These are phyloP conservation scores for Penaeus indicus DNA, from an alignment of 1,140 invertebrate genomes.

Conservation along the genomic window DNA sequence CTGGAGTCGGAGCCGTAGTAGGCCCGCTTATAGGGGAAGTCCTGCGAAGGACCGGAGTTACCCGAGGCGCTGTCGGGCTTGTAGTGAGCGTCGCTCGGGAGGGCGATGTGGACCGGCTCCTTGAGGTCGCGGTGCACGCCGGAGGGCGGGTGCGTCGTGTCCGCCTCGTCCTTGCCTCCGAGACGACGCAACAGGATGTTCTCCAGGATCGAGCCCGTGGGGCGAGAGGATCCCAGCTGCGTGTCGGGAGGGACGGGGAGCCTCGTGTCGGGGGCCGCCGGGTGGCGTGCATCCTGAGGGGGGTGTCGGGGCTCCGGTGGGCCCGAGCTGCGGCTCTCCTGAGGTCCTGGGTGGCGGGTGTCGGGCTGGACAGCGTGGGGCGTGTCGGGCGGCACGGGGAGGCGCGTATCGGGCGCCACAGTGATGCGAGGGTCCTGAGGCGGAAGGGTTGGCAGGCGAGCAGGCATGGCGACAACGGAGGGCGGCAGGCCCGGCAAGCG, in stretches of 20 bases:
- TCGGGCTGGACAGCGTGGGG: slow-evolving; percentile 55
- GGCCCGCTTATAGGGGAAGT: slow-evolving; percentile 48
- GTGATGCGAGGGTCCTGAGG: slow-evolving; percentile 65
- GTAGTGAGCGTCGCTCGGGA: slow-evolving; percentile 57
- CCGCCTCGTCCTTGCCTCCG: slow-evolving; percentile 58
- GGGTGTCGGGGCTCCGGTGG: slow-evolving; percentile 52
- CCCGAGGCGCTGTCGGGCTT: slow-evolving; percentile 57
- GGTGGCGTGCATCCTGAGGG: slow-evolving; percentile 52
- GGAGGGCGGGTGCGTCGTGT: slow-evolving; percentile 47
- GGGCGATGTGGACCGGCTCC: slow-evolving; percentile 61
- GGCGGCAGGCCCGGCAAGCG: slow-evolving; percentile 32
- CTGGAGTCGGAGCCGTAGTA: slow-evolving; percentile 45
- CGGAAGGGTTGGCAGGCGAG: slow-evolving; percentile 47
- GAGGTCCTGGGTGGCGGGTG: slow-evolving; percentile 52
- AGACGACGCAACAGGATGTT: slow-evolving; percentile 61
- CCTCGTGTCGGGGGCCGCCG: slow-evolving; percentile 56
- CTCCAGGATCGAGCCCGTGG: slow-evolving; percentile 62
- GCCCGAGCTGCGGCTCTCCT: slow-evolving; percentile 53
- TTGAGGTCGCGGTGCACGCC: slow-evolving; percentile 46
- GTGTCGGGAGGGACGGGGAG: slow-evolving; percentile 56
- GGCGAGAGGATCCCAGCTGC: slow-evolving; percentile 48
- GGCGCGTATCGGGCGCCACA: slow-evolving; percentile 58
- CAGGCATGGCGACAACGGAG: slow-evolving; percentile 29
- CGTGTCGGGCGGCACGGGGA: slow-evolving; percentile 55
- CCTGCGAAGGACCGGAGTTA: slow-evolving; percentile 27